A percentile compares a stretch with the other conserved stretches of the same genome.
Conservation (phyloP, 2,888 invertebrate species). For the Glaucopsyche alexis region DNA sequence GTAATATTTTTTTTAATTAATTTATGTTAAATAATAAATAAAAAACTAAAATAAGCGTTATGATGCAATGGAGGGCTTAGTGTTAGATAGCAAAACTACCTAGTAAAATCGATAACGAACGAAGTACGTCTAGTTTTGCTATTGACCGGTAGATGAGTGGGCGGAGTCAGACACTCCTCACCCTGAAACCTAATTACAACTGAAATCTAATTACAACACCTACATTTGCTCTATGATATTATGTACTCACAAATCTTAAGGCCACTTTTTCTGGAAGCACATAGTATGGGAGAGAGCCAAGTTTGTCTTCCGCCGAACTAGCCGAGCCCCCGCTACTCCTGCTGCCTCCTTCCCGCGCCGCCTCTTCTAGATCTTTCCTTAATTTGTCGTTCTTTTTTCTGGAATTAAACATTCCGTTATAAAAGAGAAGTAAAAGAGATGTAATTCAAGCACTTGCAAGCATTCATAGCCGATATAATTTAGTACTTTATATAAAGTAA, state of each 20-base stretch:
- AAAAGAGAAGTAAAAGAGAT: conserved; percentile 23
- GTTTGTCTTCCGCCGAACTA: conserved; percentile 65
- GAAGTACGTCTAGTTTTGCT: no score
- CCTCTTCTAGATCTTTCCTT: conserved; percentile 94
- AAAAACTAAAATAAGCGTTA: no score
- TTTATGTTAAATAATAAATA: no score
- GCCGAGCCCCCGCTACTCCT: conserved; percentile 65
- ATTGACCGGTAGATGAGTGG: no score
- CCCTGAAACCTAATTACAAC: no score
- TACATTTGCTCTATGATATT: no score
- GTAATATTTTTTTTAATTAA: no score
- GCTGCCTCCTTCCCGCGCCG: conserved; percentile 85
- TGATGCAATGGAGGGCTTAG: no score
- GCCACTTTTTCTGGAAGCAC: conserved; percentile 84
- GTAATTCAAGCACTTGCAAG: conserved; percentile 13
- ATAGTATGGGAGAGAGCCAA: conserved; percentile 69
- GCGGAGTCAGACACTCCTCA: no score
- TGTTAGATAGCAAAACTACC: no score
- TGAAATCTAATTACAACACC: no score
- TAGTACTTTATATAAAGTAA: conserved; percentile 27
- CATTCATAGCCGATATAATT: conserved; percentile 11
- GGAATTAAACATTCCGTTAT: conserved; percentile 52
- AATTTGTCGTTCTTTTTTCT: conserved; percentile 94
- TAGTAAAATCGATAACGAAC: no score
- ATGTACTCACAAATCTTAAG: conserved; percentile 87